phyloP scores from a whole-genome alignment of 2,888 invertebrate species.

The Ernsta delagoae region DNA sequence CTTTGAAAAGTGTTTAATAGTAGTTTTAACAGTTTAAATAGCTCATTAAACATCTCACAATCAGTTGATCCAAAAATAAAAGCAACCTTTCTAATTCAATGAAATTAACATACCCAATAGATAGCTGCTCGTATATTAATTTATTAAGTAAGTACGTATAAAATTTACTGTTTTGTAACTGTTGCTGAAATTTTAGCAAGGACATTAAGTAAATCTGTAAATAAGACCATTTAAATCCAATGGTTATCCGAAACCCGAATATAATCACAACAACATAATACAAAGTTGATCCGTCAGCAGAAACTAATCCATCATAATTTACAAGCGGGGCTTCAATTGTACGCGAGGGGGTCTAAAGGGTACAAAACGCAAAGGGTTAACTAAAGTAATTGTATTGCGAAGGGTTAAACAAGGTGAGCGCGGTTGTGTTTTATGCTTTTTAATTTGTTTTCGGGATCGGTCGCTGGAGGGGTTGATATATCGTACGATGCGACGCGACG shows the following conservation, averaged over 20 bases:
- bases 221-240: too few species aligned
- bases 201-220: too few species aligned
- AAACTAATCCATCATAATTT: conserved; percentile 62
- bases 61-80: too few species aligned
- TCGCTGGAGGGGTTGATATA: conserved; percentile 46
- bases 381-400: conserved; percentile 64
- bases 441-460: conserved; percentile 73
- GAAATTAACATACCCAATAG: too few species aligned
- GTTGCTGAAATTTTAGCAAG: too few species aligned
- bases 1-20: too few species aligned
- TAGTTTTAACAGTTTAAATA: too few species aligned
- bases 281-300: conserved; percentile 26
- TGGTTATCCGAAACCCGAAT: neutral
- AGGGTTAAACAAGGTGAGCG: conserved; percentile 71
- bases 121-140: too few species aligned
- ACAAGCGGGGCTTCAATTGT: conserved; percentile 51
- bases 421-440: conserved; percentile 77
- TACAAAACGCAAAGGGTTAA: conserved; percentile 53
- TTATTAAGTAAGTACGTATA: too few species aligned
- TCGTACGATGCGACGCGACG: conserved; percentile 33
- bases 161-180: too few species aligned
- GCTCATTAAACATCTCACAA: too few species aligned
- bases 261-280: conserved; percentile 3
- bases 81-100: too few species aligned
- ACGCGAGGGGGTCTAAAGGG: conserved; percentile 40